These are phyloP conservation scores for Peribatodes rhomboidaria DNA, from an alignment of 2,888 invertebrate species.

Conservation along the genomic window DNA sequence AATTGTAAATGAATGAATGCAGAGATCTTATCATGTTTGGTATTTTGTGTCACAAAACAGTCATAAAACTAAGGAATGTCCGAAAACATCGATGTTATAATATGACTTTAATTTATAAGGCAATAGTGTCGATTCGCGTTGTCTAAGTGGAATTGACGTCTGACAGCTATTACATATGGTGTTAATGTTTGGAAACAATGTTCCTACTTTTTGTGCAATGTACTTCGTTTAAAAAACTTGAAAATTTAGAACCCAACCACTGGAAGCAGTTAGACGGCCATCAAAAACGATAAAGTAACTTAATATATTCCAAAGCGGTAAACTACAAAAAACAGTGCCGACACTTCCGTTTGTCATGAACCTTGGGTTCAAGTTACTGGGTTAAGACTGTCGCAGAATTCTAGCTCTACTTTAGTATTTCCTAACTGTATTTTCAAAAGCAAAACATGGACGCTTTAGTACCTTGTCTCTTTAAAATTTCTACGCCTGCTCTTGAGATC, in stretches of 20 bases:
- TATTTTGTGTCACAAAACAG: background rate
- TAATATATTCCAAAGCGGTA: conserved; percentile 4
- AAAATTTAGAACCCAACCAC: background rate
- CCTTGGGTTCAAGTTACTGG: conserved; percentile 33
- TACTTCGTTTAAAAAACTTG: background rate
- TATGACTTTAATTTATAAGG: too few relatives aligned
- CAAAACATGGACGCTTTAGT: background rate
- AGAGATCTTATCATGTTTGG: background rate
- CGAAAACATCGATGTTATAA: background rate
- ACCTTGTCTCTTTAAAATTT: background rate
- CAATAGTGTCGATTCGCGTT: too few relatives aligned
- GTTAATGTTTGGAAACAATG: too few relatives aligned
- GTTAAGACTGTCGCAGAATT: conserved; percentile 21
- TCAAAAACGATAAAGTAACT: background rate
- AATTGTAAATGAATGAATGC: conserved; percentile 10
- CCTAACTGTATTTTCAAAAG: conserved; percentile 33
- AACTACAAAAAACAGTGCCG: conserved; percentile 20
- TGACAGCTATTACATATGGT: too few relatives aligned
- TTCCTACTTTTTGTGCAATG: too few relatives aligned
- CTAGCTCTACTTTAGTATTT: conserved; percentile 18
- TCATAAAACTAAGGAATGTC: background rate
- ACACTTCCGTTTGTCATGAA: conserved; percentile 36
- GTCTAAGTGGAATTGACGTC: too few relatives aligned
- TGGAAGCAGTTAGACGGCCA: background rate
- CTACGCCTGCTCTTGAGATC: background rate